A percentile compares a stretch with the other conserved stretches of the same genome.
phyloP scores from a whole-genome alignment of 2,113 vertebrate species.

The Perca schrenkii region DNA sequence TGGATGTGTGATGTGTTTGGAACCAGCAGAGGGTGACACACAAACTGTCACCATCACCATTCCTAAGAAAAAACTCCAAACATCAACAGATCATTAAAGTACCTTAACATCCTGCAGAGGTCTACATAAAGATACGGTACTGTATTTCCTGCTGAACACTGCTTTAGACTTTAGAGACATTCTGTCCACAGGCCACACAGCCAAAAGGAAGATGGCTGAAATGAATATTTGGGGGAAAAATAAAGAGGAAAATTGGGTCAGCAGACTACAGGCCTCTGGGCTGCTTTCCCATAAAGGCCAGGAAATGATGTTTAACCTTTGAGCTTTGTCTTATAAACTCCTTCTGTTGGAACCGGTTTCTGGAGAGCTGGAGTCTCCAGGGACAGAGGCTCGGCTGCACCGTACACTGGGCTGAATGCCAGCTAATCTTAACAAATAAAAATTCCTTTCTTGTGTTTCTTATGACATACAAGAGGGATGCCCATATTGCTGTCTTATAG shows the following conservation, averaged over 20 bases:
- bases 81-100: background rate
- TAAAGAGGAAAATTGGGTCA: background rate
- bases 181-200: background rate
- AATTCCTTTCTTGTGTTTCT: background rate
- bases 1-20: background rate
- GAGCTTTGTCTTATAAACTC: constrained; percentile 18
- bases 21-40: constrained; percentile 23
- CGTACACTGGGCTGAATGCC: background rate
- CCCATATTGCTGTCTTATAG: background rate
- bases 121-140: background rate
- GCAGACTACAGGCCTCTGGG: background rate
- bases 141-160: background rate
- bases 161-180: background rate
- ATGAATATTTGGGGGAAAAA: background rate
- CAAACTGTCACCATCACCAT: background rate
- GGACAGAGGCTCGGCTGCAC: background rate
- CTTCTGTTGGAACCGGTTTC: constrained; percentile 2
- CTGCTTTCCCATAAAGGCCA: constrained; percentile 33
- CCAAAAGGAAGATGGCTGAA: background rate
- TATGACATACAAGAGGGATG: no score
- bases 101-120: background rate
- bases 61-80: background rate
- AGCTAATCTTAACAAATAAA: background rate
- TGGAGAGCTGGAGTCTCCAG: background rate
- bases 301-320: constrained; percentile 28